Evolutionary conservation across 2,113 vertebrate genomes (phyloP), one percentile per base, ranked within the genome.

Genomic region (Nasalis larvatus): DNA sequence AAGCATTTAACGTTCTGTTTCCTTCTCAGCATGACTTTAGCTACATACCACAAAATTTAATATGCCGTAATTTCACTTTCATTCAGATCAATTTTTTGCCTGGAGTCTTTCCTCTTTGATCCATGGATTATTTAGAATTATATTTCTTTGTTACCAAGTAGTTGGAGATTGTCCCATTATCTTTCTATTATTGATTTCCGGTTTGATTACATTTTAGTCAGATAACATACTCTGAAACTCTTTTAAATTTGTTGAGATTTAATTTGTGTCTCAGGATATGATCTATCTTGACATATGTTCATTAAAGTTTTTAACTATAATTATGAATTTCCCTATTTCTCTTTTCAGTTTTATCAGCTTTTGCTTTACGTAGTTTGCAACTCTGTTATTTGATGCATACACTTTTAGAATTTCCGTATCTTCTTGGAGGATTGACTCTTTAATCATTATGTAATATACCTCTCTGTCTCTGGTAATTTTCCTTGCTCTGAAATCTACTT

Each of bases 191-290:
- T 73, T 73, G 52, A 78, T 84, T 95, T 81, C 68, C 32, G 78
- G n/a, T 73, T 91, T 91, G 27, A 80, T 80, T 91, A 32, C 49
- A 73, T 71, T 91, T 77, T 73, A 54, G 25, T 87, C 37, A 88
- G 87, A 40, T 84, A 84, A 40, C 12, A 84, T 12, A 25, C 13
- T 93, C 56, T 88, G n/a, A 69, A 82, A 77, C 27, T 58, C 35
- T 74, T 85, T 56, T 83, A 80, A 87, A 60, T 95, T 77, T 89
- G 63, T 76, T 91, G 25, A 77, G 42, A 63, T 95, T 74, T 93
- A 74, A 40, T 76, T 76, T 76, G 40, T 90, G 37, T 35, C 6
- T 49, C 81, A 40, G 30, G 40, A 71, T 76, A n/a, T 45, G 32
- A 14, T 87, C 68, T 71, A 30, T 87, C 52, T 54, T 54, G 14